Conservation (phyloP, 2,113 vertebrate genomes). For the Micronisus gabar region DNA sequence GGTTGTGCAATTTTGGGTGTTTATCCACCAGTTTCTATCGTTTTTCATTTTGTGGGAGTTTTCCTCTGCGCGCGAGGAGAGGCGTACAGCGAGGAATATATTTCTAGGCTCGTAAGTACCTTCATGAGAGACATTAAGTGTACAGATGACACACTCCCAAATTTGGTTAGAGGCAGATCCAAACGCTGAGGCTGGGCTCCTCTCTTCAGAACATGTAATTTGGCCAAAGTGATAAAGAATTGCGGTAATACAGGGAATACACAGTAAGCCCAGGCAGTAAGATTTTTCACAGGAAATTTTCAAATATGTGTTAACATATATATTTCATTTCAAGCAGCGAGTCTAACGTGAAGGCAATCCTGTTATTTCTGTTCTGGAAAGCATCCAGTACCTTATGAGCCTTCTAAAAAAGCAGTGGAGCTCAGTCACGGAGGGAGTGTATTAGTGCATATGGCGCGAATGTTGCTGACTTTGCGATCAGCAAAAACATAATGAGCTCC, state of each 20-base stretch:
- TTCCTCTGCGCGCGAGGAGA: accelerated
- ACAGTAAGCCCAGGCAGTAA: background rate
- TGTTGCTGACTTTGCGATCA: constrained; percentile 41
- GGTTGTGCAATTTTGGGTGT: background rate
- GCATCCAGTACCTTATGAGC: constrained; percentile 20
- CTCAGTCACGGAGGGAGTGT: background rate
- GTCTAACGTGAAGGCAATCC: background rate
- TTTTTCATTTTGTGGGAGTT: background rate
- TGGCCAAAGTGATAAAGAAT: background rate
- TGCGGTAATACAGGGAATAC: background rate
- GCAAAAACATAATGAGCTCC: background rate
- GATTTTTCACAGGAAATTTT: constrained; percentile 7
- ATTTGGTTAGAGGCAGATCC: constrained; percentile 31
- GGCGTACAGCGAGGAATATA: background rate
- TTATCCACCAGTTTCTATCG: background rate
- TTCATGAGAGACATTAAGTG: background rate
- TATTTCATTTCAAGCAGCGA: background rate
- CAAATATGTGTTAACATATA: background rate
- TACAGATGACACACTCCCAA: constrained; percentile 23
- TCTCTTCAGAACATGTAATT: background rate
- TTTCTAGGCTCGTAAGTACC: background rate
- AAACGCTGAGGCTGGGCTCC: background rate
- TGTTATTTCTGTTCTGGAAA: constrained; percentile 59
- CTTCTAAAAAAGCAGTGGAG: constrained; percentile 2
- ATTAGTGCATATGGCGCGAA: background rate